Evolutionary conservation across 2,888 invertebrate genomes (phyloP).

Genomic region (Drosophila meridionalis): DNA sequence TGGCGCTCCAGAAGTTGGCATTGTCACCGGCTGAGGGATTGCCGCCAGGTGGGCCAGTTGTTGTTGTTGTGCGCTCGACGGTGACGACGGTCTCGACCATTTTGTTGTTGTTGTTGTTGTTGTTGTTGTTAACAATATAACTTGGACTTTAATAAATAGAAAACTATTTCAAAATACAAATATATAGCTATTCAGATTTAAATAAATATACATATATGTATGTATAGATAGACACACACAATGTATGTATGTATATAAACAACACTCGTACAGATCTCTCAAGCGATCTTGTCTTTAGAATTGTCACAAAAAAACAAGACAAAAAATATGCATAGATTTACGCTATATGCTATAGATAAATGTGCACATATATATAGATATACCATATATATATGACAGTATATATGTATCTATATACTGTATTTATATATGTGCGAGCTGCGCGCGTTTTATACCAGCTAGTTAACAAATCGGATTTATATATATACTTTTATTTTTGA

Average conservation of each 20-base stretch:
- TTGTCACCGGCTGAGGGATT: slow-evolving; percentile 78
- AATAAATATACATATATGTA: slow-evolving; percentile 17
- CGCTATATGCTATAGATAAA: slow-evolving; percentile 32
- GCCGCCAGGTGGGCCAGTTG: slow-evolving; percentile 81
- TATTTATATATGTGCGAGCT: slow-evolving; percentile 30
- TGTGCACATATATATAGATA: slow-evolving; percentile 8
- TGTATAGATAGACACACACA: neutral
- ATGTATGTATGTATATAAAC: neutral
- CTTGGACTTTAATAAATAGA: slow-evolving; percentile 19
- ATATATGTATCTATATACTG: slow-evolving; percentile 7
- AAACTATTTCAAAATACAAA: slow-evolving; percentile 50
- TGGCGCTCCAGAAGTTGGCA: slow-evolving; percentile 87
- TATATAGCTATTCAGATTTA: slow-evolving; percentile 26
- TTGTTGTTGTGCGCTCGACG: slow-evolving; percentile 89
- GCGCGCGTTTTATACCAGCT: slow-evolving; percentile 38
- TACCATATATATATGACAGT: neutral
- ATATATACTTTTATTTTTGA: slow-evolving; percentile 12
- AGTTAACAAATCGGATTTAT: slow-evolving; percentile 30
- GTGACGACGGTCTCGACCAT: slow-evolving; percentile 94
- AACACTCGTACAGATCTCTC: slow-evolving; percentile 41
- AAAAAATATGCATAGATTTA: slow-evolving; percentile 34
- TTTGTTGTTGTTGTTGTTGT: slow-evolving; percentile 85
- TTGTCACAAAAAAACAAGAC: slow-evolving; percentile 59
- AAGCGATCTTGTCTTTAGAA: slow-evolving; percentile 27
- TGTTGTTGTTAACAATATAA: slow-evolving; percentile 19